Evolutionary conservation across 2,797 vertebrate genomes (phyloP), one percentile per base, ranked within the genome.

Genomic region (Acipenser transmontanus): DNA sequence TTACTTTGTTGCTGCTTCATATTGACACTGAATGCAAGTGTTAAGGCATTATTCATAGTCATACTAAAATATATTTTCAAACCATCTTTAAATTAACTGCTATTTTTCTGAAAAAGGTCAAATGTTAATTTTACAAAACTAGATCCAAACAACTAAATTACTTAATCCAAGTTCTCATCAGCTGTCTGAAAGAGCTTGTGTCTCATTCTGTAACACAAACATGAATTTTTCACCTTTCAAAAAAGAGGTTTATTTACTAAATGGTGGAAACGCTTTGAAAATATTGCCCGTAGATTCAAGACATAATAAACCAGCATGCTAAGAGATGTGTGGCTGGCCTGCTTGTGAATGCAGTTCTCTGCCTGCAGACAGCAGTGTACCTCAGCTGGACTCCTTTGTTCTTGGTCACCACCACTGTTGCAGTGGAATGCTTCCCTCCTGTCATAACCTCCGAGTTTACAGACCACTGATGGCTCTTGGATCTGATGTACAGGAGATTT

Each of bases 381-480:
- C 91, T 91, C 71, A 82, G 86, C 61, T 83, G 80, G 0, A 84
- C 76, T 1, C 82, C 85, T 0, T 89, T 90, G 50, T 71, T 92
- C 82, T 90, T 95, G 84, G 88, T 87, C 77, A 96, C 95, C 0
- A 97, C 92, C 0, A 99, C 86, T 0, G 96, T 98, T 72, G 95
- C 94, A 0, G 97, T 98, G 71, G 97, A 97, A 75, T 98, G 97
- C 74, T 99, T 99, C 76, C 94, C 95, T 0, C 96, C 97, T 0
- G 93, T 94, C 81, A 94, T 90, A 67, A 95, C 87, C 81, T 96
- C 95, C 0, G 92, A 95, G 69, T 91, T 95, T 80, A 97, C 93
- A 6, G 90, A 91, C 96, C 97, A 99, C 81, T 96, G 93, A 68
- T 87, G 79, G 6, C 84, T 96, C 84, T 92, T 91, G 0, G 96